Percentiles rank a stretch among this genome's conserved stretches.
Evolutionary conservation across 2,113 vertebrate species (phyloP).

Genomic region (Embiotoca jacksoni): DNA sequence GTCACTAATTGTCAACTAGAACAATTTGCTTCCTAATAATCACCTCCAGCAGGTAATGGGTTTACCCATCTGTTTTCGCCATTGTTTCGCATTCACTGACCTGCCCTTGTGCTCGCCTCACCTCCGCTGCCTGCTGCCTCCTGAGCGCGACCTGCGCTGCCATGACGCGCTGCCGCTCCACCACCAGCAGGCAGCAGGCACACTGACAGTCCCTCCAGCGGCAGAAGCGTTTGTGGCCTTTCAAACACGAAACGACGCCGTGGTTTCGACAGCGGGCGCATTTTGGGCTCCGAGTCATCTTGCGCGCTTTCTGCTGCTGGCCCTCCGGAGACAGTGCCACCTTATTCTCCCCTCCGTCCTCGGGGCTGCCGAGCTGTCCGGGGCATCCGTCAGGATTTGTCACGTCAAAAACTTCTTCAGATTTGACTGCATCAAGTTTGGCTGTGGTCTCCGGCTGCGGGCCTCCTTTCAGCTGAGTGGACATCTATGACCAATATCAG

Average conservation of each 20-base stretch:
- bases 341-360: slow-evolving; percentile 29
- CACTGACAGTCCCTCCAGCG: slow-evolving; percentile 88
- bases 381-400: slow-evolving; percentile 73
- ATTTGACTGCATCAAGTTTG: slow-evolving; percentile 55
- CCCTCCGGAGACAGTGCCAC: slow-evolving; percentile 35
- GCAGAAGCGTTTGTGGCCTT: slow-evolving; percentile 88
- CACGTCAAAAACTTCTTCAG: slow-evolving; percentile 73
- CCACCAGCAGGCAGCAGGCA: slow-evolving; percentile 85
- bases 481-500: slow-evolving; percentile 77
- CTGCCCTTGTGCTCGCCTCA: slow-evolving; percentile 67
- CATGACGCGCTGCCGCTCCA: slow-evolving; percentile 88
- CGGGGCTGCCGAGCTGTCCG: slow-evolving; percentile 21
- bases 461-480: slow-evolving; percentile 68
- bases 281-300: slow-evolving; percentile 85
- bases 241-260: slow-evolving; percentile 86
- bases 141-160: slow-evolving; percentile 88
- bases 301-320: slow-evolving; percentile 68
- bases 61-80: neutral
- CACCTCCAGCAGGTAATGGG: neutral
- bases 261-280: slow-evolving; percentile 88
- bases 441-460: slow-evolving; percentile 61
- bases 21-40: neutral
- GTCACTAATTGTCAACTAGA: neutral
- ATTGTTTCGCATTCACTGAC: slow-evolving; percentile 35
- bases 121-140: slow-evolving; percentile 85